Evolutionary conservation across 2,888 invertebrate genomes (phyloP).

Genomic region (Orthonevra nobilis): DNA sequence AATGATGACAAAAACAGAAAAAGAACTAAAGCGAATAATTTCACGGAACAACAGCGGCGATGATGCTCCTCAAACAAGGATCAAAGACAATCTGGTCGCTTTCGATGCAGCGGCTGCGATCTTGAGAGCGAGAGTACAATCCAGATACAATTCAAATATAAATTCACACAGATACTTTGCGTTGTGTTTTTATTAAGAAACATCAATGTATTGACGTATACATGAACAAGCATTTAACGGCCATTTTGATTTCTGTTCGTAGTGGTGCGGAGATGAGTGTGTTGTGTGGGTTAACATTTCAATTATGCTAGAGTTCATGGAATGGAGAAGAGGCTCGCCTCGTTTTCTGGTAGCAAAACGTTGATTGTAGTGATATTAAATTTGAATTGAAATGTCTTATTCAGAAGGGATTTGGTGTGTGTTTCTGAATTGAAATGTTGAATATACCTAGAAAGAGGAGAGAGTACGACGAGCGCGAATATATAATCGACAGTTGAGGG

Average conservation of each 20-base stretch:
- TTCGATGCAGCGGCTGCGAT: constrained; percentile 61
- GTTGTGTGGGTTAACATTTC: constrained; percentile 61
- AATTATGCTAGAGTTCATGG: constrained; percentile 52
- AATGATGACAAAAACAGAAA: too few relatives aligned
- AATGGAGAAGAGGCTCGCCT: constrained; percentile 46
- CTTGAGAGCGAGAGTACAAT: constrained; percentile 66
- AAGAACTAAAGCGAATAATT: constrained; percentile 27
- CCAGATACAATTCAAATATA: constrained; percentile 48
- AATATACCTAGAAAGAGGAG: neutral
- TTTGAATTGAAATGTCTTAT: constrained; percentile 41
- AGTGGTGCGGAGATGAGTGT: neutral
- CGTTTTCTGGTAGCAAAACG: constrained; percentile 31
- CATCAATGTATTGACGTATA: constrained; percentile 26
- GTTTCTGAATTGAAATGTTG: constrained; percentile 1
- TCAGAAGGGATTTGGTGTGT: constrained; percentile 18
- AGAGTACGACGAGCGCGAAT: constrained; percentile 55
- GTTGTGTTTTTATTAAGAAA: neutral
- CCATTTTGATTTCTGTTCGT: constrained; percentile 77
- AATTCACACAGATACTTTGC: constrained; percentile 28
- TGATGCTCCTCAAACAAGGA: constrained; percentile 69
- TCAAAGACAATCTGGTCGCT: constrained; percentile 72
- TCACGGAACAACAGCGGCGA: constrained; percentile 42
- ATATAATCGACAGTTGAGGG: constrained; percentile 39
- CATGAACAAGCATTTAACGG: constrained; percentile 72
- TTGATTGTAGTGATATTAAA: neutral